Evolutionary conservation across 1,140 invertebrate species (phyloP), one percentile per base, ranked within the genome.

Genomic region (Micrasema longulum): DNA sequence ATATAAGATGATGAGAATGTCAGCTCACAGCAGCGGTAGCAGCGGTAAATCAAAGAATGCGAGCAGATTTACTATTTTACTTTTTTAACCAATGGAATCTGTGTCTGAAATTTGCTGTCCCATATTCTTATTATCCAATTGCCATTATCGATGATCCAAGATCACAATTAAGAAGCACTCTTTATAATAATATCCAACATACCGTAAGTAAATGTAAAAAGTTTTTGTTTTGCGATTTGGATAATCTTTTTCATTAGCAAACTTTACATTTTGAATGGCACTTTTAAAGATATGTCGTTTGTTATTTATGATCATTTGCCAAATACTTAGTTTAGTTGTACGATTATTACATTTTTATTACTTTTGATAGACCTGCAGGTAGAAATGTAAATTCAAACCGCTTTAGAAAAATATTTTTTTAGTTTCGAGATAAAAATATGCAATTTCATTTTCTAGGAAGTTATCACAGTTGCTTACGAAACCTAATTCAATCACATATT

Each of bases 391-490:
- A 52, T 57, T 12, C 16, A 60, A 16, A 31, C 14, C 26, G 38
- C 16, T 20, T 22, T 60, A 60, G 55, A 60, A 38, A 60, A 60
- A 60, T 60, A 60, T 60, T 38, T 60, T 38, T 38, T 60, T 14
- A 60, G 12, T 14, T 20, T 60, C 14, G 5, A 60, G 3, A 11
- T 60, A 41, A 60, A 41, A 60, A 60, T 60, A 20, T 38, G 14
- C 35, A 16, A 20, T 60, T 60, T 60, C 55, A 60, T 60, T 38
- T 38, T 60, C 31, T 60, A 60, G 35, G 41, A 41, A 41, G 66
- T 71, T 75, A 75, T 75, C 73, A 75, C 73, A 75, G 69, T 75
- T 71, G 52, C 68, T 45, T 65, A 65, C 69, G 71, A 55, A 75
- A 71, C 73, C 73, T 60, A 71, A 45, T 63, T 64, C 64, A 69